Conservation (phyloP, 2,113 vertebrate species). For the Numenius arquata region DNA sequence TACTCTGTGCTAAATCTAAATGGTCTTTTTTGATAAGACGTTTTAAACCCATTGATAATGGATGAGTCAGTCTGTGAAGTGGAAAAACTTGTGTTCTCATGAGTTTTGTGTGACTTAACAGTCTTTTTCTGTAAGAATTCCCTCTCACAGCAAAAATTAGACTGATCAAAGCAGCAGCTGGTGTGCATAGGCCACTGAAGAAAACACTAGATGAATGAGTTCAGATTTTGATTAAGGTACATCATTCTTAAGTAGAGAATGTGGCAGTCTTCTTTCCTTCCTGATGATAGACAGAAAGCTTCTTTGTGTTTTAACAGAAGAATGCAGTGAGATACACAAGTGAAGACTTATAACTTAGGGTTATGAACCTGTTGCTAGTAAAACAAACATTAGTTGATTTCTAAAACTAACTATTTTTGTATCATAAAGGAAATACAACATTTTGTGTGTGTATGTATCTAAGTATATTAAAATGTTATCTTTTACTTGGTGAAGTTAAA, state of each 20-base stretch:
- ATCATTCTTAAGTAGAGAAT: not conserved
- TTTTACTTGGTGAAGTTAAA: not conserved
- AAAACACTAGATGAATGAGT: not conserved
- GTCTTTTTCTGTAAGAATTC: not conserved
- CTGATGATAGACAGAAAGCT: not conserved
- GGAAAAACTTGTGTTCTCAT: rapidly evolving
- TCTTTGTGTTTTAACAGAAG: not conserved
- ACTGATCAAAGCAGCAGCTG: not conserved
- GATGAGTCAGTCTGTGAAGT: not conserved
- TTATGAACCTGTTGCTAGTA: not conserved
- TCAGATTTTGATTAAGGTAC: not conserved
- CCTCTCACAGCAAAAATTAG: conserved; percentile 20
- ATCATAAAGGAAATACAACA: not conserved
- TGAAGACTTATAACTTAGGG: not conserved
- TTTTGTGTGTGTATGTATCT: not conserved
- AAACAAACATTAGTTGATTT: not conserved
- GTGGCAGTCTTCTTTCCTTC: not conserved
- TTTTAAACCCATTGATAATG: not conserved
- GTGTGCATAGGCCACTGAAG: not conserved
- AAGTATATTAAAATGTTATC: not conserved
- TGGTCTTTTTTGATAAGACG: not conserved
- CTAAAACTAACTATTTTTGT: not conserved
- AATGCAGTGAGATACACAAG: not conserved
- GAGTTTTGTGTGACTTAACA: not conserved
- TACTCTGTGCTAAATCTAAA: not conserved